A percentile compares a stretch with the other conserved stretches of the same genome.
Evolutionary conservation across 1,140 invertebrate species (phyloP).

Genomic region (Centruroides vittatus): DNA sequence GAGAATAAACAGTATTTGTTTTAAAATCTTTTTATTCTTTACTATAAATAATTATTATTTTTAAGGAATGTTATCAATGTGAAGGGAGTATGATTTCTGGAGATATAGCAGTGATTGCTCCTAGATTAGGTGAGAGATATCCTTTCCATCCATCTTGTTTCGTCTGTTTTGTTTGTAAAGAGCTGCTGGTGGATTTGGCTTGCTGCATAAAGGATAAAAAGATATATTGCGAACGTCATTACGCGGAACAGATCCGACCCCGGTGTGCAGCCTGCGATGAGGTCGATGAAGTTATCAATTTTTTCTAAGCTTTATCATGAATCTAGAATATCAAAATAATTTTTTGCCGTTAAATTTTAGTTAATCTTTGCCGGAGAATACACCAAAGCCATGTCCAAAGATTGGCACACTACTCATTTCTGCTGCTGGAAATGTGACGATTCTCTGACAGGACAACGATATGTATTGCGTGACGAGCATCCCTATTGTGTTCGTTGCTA

Average conservation of each 20-base stretch:
- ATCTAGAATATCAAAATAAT: too few relatives aligned
- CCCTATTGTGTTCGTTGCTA: slow-evolving; percentile 99
- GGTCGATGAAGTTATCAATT: slow-evolving; percentile 55
- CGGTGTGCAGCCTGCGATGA: slow-evolving; percentile 87
- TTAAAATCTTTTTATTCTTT: background rate
- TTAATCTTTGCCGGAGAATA: slow-evolving; percentile 99
- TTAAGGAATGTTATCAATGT: slow-evolving; percentile 48
- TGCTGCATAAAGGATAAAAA: slow-evolving; percentile 77
- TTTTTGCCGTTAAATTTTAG: slow-evolving; percentile 41
- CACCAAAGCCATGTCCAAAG: slow-evolving; percentile 99
- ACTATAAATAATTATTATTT: background rate
- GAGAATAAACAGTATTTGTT: slow-evolving; percentile 6
- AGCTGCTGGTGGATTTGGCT: slow-evolving; percentile 78
- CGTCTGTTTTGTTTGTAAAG: slow-evolving; percentile 62
- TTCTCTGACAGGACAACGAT: slow-evolving; percentile 90
- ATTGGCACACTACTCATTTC: slow-evolving; percentile 26
- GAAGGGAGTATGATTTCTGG: slow-evolving; percentile 42
- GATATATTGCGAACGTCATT: slow-evolving; percentile 83
- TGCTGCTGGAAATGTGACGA: slow-evolving; percentile 88
- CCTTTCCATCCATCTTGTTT: slow-evolving; percentile 82
- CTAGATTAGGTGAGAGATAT: slow-evolving; percentile 46
- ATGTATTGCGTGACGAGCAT: slow-evolving; percentile 94
- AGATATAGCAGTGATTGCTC: slow-evolving; percentile 51
- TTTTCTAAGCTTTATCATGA: too few relatives aligned
- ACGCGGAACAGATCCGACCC: slow-evolving; percentile 84